These are phyloP conservation scores for Lordiphosa stackelbergi DNA, from an alignment of 1,140 invertebrate genomes.

Conservation along the genomic window DNA sequence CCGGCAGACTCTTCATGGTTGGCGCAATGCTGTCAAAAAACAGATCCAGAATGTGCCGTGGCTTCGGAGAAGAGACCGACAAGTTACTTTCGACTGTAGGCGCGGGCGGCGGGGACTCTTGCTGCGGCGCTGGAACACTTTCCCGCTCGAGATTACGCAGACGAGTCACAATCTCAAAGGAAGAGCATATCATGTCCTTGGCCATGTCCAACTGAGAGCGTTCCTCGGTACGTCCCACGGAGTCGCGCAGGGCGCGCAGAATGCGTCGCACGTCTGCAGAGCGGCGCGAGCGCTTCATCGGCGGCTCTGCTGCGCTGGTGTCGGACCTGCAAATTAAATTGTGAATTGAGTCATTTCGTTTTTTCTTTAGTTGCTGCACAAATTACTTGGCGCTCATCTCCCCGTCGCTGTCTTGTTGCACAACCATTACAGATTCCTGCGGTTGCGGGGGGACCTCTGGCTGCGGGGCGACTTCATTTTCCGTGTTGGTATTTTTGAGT, in stretches of 20 bases:
- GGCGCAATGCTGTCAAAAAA: conserved; percentile 68
- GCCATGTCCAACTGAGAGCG: conserved; percentile 52
- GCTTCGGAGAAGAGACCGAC: not conserved
- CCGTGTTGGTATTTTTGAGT: not conserved
- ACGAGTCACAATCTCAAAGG: conserved; percentile 53
- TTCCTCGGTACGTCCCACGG: conserved; percentile 35
- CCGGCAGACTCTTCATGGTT: conserved; percentile 59
- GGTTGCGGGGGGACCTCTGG: not conserved
- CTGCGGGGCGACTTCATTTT: not conserved
- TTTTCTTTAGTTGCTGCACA: not conserved
- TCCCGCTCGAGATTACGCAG: conserved; percentile 44
- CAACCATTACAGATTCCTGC: conserved; percentile 14
- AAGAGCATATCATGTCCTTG: conserved; percentile 62
- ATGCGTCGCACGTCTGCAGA: conserved; percentile 44
- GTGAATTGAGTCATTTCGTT: not conserved
- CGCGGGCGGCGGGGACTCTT: not conserved
- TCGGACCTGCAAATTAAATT: conserved; percentile 35
- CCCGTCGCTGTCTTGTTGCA: conserved; percentile 45
- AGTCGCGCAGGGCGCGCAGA: conserved; percentile 41
- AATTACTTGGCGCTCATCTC: conserved; percentile 44
- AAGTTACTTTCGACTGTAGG: no score
- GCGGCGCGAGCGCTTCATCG: conserved; percentile 38
- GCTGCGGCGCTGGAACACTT: not conserved
- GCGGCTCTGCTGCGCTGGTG: conserved; percentile 35
- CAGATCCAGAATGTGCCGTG: conserved; percentile 49